Evolutionary conservation across 1,140 invertebrate species (phyloP).

Genomic region (Eulimnadia texana): DNA sequence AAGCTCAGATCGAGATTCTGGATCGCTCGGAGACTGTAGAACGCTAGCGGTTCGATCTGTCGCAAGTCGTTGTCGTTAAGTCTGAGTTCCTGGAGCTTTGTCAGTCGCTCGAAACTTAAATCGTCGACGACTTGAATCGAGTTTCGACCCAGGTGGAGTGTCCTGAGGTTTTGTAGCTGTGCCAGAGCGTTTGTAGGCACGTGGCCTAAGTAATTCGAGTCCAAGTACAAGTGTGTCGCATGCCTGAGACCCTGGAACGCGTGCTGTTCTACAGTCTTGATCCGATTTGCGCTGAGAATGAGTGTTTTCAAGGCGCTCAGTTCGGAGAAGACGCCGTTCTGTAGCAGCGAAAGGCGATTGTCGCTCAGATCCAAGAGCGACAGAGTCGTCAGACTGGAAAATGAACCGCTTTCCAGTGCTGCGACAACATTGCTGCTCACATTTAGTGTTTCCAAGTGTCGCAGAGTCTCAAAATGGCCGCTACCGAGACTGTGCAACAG

Average conservation of each 20-base stretch:
- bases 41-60: conserved; percentile 35
- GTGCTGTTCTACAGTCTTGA: background rate
- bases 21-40: conserved; percentile 53
- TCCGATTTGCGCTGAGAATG: conserved; percentile 17
- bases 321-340: conserved; percentile 28
- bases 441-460: conserved; percentile 51
- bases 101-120: conserved; percentile 12
- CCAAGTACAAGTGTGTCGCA: conserved; percentile 59
- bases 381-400: conserved; percentile 53
- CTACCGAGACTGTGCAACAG: conserved; percentile 46
- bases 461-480: conserved; percentile 61
- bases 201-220: conserved; percentile 53
- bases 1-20: conserved; percentile 51
- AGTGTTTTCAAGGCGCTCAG: conserved; percentile 15
- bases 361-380: conserved; percentile 51
- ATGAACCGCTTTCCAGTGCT: conserved; percentile 45
- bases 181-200: conserved; percentile 44
- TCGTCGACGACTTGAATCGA: conserved; percentile 45
- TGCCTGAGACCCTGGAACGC: conserved; percentile 26
- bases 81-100: conserved; percentile 9
- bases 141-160: conserved; percentile 60
- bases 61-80: conserved; percentile 15
- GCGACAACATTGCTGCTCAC: conserved; percentile 54
- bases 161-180: conserved; percentile 29
- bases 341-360: conserved; percentile 51